phyloP scores from a whole-genome alignment of 2,797 vertebrate species.

The Propithecus perrieri region DNA sequence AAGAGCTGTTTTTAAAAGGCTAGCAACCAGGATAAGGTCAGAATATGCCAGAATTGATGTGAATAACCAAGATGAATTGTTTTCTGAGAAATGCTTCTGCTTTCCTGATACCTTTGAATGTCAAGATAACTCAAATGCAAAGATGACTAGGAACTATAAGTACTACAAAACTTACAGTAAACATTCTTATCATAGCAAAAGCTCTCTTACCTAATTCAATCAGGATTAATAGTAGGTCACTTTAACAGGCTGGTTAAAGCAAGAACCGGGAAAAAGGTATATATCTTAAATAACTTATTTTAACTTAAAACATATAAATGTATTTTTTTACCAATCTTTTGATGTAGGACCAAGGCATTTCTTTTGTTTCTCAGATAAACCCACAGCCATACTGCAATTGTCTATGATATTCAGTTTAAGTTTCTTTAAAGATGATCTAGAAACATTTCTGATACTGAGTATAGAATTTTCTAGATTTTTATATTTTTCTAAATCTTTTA shows the following conservation, averaged over 20 bases:
- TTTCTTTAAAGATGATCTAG: slow-evolving; percentile 24
- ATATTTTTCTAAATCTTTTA: not conserved
- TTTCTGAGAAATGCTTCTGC: slow-evolving; percentile 33
- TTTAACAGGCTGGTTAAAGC: not conserved
- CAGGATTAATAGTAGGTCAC: not conserved
- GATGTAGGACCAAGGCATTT: not conserved
- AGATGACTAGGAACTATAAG: not conserved
- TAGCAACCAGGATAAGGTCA: not conserved
- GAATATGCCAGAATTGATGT: not conserved
- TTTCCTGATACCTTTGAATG: slow-evolving; percentile 35
- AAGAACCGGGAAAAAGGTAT: not conserved
- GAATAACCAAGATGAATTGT: not conserved
- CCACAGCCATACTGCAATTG: not conserved
- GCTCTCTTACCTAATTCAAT: not conserved
- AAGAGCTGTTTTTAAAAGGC: slow-evolving; percentile 7
- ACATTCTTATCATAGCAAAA: not conserved
- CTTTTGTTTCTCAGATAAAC: not conserved
- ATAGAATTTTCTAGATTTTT: slow-evolving; percentile 24
- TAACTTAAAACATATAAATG: slow-evolving; percentile 4
- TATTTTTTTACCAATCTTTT: not conserved
- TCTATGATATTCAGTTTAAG: not conserved
- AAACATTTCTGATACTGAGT: not conserved
- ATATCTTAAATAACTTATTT: not conserved
- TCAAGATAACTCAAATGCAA: not conserved
- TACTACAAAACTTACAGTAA: not conserved